Evolutionary conservation across 2,113 vertebrate species (phyloP), one percentile per base, ranked within the genome.

Genomic region (Amphilophus citrinellus): DNA sequence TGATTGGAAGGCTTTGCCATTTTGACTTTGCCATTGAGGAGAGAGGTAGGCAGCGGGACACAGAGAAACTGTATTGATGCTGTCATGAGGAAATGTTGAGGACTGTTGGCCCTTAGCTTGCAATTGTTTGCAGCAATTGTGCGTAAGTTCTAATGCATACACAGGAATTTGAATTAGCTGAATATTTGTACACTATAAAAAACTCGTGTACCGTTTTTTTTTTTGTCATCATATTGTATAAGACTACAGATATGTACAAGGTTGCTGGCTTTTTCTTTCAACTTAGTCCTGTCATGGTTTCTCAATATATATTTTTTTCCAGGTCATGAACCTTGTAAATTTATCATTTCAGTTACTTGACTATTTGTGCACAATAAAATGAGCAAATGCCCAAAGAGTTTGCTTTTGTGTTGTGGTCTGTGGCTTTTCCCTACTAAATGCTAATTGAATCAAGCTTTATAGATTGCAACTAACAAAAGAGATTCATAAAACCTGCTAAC

Each of bases 1-100:
- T 96, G 93, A 96, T 95, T 95, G 94, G 94, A 93, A 88, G 87
- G 94, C 87, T 93, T 91, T 92, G 92, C 90, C 91, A 89, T 93
- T 94, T 94, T 93, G 93, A 94, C 95, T 95, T 88, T 92, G 93
- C 88, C 84, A 91, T 89, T 93, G 92, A 93, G 61, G 86, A 91
- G 84, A 83, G 76, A 61, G 62, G 42, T 79, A 77, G 77, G 59
- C 35, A 65, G 63, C 24, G 42, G 76, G 58, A 63, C 57, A 59
- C 35, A 14, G 58, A 76, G 76, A 75, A 79, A 79, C 76, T 68
- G 59, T 10, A 39, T 32, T 39, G 80, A 73, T 50, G 76, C 50
- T 61, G 81, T 68, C 57, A 60, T 13, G 61, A 79, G 58, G 71
- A 58, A 63, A 30, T 11, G 73, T 47, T 65, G 32, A 63, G 44